Base-by-base conservation (phyloP, 2,888 invertebrate genomes). In the Ophion obscuratus region DNA sequence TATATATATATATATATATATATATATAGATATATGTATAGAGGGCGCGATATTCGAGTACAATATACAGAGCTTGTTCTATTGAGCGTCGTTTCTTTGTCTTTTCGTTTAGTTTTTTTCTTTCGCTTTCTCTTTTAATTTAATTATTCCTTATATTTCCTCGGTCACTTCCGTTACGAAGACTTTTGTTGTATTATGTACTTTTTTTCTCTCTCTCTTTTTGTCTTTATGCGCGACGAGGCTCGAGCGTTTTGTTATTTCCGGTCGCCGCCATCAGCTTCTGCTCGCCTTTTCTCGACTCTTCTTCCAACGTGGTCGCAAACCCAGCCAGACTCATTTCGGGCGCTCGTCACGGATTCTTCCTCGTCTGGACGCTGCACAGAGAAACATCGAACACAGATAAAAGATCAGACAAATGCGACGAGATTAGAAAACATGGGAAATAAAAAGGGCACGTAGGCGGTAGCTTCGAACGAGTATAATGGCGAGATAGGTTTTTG, bases 251-350 rank as follows among this genome's bases (percentile, higher is more conserved):
- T 81, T 85, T 31, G 81, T 11, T 20, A 57, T 31, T 17, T 71
- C 74, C 59, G 44, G 71, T 53, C 68, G 84, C 36, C 59, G 75
- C 62, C 80, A 82, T 71, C 47, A 47, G 68, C 81, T 85, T 85
- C 67, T 47, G 47, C 47, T 79, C 62, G 44, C 83, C 67, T 74
- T 81, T 87, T 85, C 83, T 85, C 87, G 87, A 86, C 86, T 88
- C 76, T 77, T 84, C 71, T 31, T 40, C 40, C 75, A 83, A 81
- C 84, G 80, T 87, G 87, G 77, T 88, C 88, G 87, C 81, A 87
- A 85, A 85, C 86, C 88, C 89, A 87, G 84, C 88, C 89, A 88
- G 87, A 91, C 89, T 93, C 93, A 94, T 93, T 90, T 92, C 94
- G 93, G 47, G 47, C 87, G 88, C 87, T 88, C 87, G 87, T 88